phyloP scores from a whole-genome alignment of 2,113 vertebrate species.

The Lucifuga dentata region DNA sequence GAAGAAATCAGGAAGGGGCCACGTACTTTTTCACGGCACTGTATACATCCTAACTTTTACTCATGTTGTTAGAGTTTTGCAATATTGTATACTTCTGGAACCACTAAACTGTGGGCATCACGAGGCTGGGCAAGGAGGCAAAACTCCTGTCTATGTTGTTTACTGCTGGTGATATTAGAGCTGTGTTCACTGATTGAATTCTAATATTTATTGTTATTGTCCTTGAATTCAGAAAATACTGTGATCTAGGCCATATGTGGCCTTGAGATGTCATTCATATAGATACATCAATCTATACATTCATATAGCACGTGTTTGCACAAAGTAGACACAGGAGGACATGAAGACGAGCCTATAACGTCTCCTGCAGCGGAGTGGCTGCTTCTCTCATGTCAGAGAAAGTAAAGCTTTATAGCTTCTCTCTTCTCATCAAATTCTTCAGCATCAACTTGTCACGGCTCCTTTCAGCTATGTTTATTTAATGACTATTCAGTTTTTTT shows the following conservation, averaged over 20 bases:
- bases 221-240: slow-evolving; percentile 28
- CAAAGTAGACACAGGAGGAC: background rate
- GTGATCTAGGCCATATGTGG: slow-evolving; percentile 22
- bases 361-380: background rate
- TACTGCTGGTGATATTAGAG: too few relatives aligned
- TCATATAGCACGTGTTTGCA: slow-evolving; percentile 43
- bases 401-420: background rate
- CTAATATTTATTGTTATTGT: slow-evolving; percentile 4
- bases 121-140: too few relatives aligned
- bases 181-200: too few relatives aligned
- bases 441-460: slow-evolving; percentile 5
- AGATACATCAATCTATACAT: slow-evolving; percentile 44
- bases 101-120: too few relatives aligned
- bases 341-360: slow-evolving; percentile 12
- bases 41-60: too few relatives aligned
- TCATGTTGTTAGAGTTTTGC: too few relatives aligned
- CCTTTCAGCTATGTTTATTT: background rate
- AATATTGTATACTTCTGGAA: too few relatives aligned
- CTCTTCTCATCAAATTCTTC: slow-evolving; percentile 8
- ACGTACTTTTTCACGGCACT: too few relatives aligned
- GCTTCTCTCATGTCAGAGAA: background rate
- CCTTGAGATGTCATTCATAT: slow-evolving; percentile 40
- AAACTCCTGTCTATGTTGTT: too few relatives aligned
- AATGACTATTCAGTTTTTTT: slow-evolving; percentile 5
- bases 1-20: too few relatives aligned